A percentile compares a stretch with the other conserved stretches of the same genome.
phyloP scores from a whole-genome alignment of 2,797 vertebrate genomes.

The Petrocephalus sullivani region DNA sequence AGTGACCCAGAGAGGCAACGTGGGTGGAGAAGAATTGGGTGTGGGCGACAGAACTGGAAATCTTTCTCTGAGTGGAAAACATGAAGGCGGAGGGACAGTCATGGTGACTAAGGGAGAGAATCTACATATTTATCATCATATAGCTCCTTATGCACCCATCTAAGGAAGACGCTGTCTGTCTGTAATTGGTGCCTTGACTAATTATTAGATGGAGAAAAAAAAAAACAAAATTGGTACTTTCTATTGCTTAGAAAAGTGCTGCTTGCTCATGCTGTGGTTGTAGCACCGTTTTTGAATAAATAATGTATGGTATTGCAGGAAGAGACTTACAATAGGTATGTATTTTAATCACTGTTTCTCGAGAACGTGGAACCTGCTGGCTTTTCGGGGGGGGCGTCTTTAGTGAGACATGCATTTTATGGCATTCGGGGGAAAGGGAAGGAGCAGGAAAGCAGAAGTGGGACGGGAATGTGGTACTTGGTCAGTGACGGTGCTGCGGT shows the following conservation, averaged over 20 bases:
- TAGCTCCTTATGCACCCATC: neutral
- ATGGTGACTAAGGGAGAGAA: neutral
- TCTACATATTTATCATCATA: neutral
- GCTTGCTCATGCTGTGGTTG: neutral
- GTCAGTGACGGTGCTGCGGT: neutral
- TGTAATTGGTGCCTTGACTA: neutral
- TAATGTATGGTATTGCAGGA: neutral
- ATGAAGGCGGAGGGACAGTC: neutral
- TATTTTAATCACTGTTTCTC: neutral
- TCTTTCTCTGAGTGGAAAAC: neutral
- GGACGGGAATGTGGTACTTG: neutral
- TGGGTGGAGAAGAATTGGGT: neutral
- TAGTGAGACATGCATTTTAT: neutral
- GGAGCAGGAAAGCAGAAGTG: neutral
- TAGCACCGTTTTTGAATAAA: neutral
- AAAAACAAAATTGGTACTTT: neutral
- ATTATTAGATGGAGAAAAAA: neutral
- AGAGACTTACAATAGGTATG: neutral
- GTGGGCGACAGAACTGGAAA: slow-evolving; percentile 1
- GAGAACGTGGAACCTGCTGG: neutral
- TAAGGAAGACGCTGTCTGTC: neutral
- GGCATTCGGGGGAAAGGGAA: neutral
- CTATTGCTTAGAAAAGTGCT: neutral
- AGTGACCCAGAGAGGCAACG: neutral
- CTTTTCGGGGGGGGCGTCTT: neutral